Evolutionary conservation across 2,113 vertebrate species (phyloP).

Genomic region (Telmatochromis brachygnathus): DNA sequence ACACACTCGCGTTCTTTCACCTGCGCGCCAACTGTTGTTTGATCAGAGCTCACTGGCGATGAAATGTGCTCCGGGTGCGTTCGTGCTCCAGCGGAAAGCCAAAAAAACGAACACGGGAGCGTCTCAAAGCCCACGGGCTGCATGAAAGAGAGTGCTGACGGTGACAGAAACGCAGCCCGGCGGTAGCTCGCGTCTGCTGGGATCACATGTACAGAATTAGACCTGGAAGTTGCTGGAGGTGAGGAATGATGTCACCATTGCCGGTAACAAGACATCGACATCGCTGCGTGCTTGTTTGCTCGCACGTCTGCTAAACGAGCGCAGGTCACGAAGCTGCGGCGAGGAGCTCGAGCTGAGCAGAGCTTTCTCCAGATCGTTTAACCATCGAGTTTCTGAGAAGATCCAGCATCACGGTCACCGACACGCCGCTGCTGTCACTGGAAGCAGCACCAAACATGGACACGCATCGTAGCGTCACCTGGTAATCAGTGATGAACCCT

Average conservation of each 20-base stretch:
- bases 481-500: not conserved
- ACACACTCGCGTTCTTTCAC: not conserved
- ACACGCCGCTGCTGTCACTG: not conserved
- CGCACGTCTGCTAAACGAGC: not conserved
- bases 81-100: slow-evolving; percentile 36
- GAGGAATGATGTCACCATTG: slow-evolving; percentile 30
- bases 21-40: slow-evolving; percentile 33
- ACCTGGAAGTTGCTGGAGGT: slow-evolving; percentile 34
- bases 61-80: slow-evolving; percentile 31
- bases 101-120: slow-evolving; percentile 34
- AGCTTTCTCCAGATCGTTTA: not conserved
- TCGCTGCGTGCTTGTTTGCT: not conserved
- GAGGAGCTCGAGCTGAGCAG: not conserved
- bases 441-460: not conserved
- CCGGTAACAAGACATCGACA: slow-evolving; percentile 5
- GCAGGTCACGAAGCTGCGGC: not conserved
- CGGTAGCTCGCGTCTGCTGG: slow-evolving; percentile 27
- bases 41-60: slow-evolving; percentile 27
- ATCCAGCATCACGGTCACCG: not conserved
- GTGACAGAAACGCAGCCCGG: slow-evolving; percentile 46
- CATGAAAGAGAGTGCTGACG: slow-evolving; percentile 48
- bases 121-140: slow-evolving; percentile 39
- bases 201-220: slow-evolving; percentile 40
- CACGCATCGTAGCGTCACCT: rapidly evolving
- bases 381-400: not conserved